Percentiles rank a stretch among this genome's conserved stretches.
Evolutionary conservation across 2,113 vertebrate species (phyloP).

Genomic region (Phaethon lepturus): DNA sequence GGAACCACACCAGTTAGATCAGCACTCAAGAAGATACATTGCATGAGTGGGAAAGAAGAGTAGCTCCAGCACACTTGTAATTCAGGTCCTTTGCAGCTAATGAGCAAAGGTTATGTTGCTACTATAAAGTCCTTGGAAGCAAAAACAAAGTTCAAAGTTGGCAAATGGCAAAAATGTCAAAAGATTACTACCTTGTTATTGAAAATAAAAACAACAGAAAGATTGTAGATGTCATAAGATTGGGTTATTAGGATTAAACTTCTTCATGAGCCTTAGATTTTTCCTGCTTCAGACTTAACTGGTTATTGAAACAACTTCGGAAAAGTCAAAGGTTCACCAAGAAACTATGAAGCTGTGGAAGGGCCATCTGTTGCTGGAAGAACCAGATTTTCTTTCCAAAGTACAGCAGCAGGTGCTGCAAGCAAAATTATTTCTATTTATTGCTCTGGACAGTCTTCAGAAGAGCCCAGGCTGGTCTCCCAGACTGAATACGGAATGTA

Average conservation of each 20-base stretch:
- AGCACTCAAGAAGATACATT: not conserved
- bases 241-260: not conserved
- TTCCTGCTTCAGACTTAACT: not conserved
- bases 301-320: not conserved
- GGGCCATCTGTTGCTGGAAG: not conserved
- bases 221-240: not conserved
- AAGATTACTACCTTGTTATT: not conserved
- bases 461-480: not conserved
- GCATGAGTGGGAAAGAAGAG: not conserved
- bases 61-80: rapidly evolving
- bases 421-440: not conserved
- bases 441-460: not conserved
- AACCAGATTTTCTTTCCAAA: not conserved
- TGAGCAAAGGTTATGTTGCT: not conserved
- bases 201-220: not conserved
- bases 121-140: not conserved
- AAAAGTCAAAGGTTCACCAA: not conserved
- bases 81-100: not conserved
- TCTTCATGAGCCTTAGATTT: not conserved
- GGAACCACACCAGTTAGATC: rapidly evolving
- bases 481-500: not conserved
- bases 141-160: not conserved
- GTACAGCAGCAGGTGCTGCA: not conserved
- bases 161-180: not conserved
- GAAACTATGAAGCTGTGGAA: not conserved